Percentiles rank a stretch among this genome's conserved stretches.
phyloP scores from a whole-genome alignment of 23 tunicate species.

The Diplosoma virens region DNA sequence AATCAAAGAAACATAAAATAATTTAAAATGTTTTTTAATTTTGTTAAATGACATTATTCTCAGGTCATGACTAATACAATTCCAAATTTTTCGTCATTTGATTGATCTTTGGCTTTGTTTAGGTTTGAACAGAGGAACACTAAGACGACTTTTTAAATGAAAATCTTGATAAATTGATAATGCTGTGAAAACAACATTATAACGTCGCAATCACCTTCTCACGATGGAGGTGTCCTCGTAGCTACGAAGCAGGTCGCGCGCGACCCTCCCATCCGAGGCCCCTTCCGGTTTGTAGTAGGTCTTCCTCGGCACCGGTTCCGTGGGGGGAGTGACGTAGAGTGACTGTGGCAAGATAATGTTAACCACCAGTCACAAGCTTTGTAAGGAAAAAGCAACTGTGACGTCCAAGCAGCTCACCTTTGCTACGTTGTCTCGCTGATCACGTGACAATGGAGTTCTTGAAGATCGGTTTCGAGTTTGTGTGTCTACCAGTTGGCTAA shows the following conservation, averaged over 20 bases:
- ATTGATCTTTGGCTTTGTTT: too few species aligned
- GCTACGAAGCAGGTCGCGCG: not conserved
- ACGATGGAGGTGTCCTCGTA: not conserved
- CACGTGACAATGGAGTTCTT: conserved; percentile 44
- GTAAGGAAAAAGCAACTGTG: not conserved
- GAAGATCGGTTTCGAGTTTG: too few species aligned
- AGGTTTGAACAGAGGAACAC: too few species aligned
- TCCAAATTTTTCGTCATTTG: too few species aligned
- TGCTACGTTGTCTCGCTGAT: conserved; percentile 66
- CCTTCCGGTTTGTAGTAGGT: conserved; percentile 45
- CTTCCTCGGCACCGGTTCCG: conserved; percentile 66
- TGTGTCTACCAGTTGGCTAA: too few species aligned
- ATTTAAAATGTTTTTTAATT: too few species aligned
- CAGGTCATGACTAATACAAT: too few species aligned
- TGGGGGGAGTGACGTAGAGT: conserved; percentile 51
- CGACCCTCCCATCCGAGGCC: conserved; percentile 8
- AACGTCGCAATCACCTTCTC: not conserved
- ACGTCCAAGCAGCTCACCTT: conserved; percentile 42
- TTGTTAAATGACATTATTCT: too few species aligned
- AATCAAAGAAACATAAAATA: too few species aligned
- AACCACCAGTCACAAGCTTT: not conserved
- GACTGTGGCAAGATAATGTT: conserved; percentile 13
- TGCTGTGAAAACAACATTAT: not conserved
- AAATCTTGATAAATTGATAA: not conserved
- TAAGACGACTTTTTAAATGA: too few species aligned